Evolutionary conservation across 1,140 invertebrate genomes (phyloP).

Genomic region (Drosophila varians): DNA sequence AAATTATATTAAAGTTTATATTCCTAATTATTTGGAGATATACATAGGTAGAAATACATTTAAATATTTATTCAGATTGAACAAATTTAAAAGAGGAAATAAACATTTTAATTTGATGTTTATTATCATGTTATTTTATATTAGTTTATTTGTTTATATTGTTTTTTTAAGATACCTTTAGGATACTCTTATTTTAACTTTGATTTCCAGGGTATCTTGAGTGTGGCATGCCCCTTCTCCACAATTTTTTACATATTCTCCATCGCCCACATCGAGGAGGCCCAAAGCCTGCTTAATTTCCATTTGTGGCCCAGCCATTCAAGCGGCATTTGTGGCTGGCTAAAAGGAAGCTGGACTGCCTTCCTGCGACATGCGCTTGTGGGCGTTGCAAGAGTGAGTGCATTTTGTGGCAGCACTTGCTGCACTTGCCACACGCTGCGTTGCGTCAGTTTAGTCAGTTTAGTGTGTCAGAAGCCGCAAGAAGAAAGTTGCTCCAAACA

Average conservation of each 20-base stretch:
- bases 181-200: too few species aligned
- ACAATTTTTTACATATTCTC: background rate
- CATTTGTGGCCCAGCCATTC: conserved; percentile 55
- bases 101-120: background rate
- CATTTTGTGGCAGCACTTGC: conserved; percentile 49
- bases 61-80: background rate
- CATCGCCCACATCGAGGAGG: background rate
- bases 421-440: conserved; percentile 63
- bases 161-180: too few species aligned
- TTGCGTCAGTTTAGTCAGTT: conserved; percentile 82
- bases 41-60: background rate
- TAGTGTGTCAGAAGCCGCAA: conserved; percentile 76
- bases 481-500: conserved; percentile 71
- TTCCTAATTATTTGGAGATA: background rate
- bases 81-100: background rate
- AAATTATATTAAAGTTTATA: background rate
- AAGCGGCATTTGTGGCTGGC: conserved; percentile 1
- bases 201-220: background rate
- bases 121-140: too few species aligned
- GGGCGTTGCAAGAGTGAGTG: conserved; percentile 47
- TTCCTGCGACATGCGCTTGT: conserved; percentile 34
- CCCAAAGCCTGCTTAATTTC: conserved; percentile 52
- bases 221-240: conserved; percentile 43
- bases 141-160: too few species aligned
- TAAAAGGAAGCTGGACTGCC: conserved; percentile 50